phyloP scores from a whole-genome alignment of 2,113 vertebrate species.

The Phainopepla nitens region DNA sequence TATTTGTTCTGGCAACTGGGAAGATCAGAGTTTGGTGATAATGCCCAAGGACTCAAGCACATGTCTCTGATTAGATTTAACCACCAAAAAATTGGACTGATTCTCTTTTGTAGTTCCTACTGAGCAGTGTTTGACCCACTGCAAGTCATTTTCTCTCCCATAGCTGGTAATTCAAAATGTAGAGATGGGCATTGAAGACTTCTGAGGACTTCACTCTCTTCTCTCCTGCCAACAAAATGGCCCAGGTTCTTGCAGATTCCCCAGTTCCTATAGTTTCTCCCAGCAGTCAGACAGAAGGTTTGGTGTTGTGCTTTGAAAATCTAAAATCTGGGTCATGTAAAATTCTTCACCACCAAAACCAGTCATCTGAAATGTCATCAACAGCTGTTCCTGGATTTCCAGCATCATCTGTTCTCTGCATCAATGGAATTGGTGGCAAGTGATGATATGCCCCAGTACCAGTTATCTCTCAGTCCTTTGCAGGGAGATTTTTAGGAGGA shows the following conservation, averaged over 20 bases:
- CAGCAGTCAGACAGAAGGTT: background rate
- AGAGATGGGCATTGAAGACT: background rate
- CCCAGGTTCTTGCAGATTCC: background rate
- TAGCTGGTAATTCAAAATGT: background rate
- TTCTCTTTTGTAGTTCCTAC: background rate
- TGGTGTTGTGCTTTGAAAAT: background rate
- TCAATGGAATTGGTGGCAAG: background rate
- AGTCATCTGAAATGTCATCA: background rate
- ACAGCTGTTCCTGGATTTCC: background rate
- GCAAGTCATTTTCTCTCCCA: background rate
- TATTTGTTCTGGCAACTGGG: background rate
- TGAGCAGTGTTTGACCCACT: background rate
- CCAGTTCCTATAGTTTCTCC: background rate
- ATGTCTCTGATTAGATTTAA: background rate
- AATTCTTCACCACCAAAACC: background rate
- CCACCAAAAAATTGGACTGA: rapidly evolving
- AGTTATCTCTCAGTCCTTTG: background rate
- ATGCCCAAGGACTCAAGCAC: background rate
- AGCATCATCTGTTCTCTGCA: background rate
- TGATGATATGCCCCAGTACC: background rate
- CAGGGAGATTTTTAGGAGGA: background rate
- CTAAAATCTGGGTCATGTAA: rapidly evolving
- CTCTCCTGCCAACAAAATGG: background rate
- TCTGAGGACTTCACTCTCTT: background rate
- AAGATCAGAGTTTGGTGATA: background rate